phyloP scores from a whole-genome alignment of 2,888 invertebrate genomes.

The Pachymerium ferrugineum region DNA sequence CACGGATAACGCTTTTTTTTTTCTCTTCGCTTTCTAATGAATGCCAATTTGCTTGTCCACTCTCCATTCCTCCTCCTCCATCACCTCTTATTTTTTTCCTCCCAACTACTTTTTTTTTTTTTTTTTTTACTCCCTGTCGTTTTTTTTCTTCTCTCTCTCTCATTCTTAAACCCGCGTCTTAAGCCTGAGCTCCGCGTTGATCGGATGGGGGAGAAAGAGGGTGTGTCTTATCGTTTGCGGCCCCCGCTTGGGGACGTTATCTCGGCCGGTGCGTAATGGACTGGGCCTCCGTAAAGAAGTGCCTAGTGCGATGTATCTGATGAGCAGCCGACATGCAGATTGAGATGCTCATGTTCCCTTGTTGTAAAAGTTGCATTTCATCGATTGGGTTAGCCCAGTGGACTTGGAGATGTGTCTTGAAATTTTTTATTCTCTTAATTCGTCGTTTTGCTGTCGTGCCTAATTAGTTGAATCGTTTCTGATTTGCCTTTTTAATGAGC shows the following conservation, averaged over 20 bases:
- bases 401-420: neutral
- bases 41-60: conserved; percentile 11
- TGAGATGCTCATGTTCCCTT: neutral
- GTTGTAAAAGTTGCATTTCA: neutral
- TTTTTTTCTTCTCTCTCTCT: neutral
- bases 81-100: conserved; percentile 1
- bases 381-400: neutral
- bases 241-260: conserved; percentile 15
- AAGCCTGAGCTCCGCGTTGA: conserved; percentile 1
- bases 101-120: neutral
- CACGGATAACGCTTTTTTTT: conserved; percentile 5
- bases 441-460: neutral
- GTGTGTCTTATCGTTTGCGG: conserved; percentile 14
- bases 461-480: conserved; percentile 18
- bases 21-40: conserved; percentile 1
- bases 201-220: conserved; percentile 22
- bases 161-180: conserved; percentile 13
- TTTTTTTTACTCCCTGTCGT: neutral
- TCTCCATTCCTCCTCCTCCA: conserved; percentile 2
- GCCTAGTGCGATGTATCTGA: conserved; percentile 5
- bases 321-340: conserved; percentile 21
- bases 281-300: conserved; percentile 14
- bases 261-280: conserved; percentile 18
- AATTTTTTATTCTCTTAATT: neutral
- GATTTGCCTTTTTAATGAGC: conserved; percentile 21